Percentiles rank a stretch among this genome's conserved stretches.
phyloP scores from a whole-genome alignment of 1,140 invertebrate species.

The Drosophila albomicans region DNA sequence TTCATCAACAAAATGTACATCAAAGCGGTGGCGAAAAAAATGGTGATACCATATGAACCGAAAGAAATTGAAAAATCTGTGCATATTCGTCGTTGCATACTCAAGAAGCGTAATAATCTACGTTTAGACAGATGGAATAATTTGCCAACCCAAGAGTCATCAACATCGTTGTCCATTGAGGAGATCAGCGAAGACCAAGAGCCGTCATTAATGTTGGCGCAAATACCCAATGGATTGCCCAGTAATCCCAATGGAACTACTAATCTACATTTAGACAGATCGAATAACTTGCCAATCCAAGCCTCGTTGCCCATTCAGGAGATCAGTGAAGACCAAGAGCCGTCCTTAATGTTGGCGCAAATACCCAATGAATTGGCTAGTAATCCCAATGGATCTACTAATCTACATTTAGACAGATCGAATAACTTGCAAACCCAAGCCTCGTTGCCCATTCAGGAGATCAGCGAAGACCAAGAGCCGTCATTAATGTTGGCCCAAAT shows the following conservation, averaged over 20 bases:
- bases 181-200: neutral
- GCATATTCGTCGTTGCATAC: slow-evolving; percentile 12
- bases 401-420: too few relatives aligned
- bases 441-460: too few relatives aligned
- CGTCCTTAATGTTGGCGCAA: too few relatives aligned
- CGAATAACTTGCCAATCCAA: too few relatives aligned
- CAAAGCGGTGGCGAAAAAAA: slow-evolving; percentile 40
- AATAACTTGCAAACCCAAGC: too few relatives aligned
- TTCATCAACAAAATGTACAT: slow-evolving; percentile 51
- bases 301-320: too few relatives aligned
- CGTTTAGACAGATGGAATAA: slow-evolving; percentile 49
- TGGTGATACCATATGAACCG: slow-evolving; percentile 47
- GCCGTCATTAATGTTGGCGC: neutral
- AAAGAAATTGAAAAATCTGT: neutral
- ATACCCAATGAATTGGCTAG: too few relatives aligned
- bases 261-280: too few relatives aligned
- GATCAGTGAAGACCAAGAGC: too few relatives aligned
- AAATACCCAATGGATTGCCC: neutral
- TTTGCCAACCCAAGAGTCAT: neutral
- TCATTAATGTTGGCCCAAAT: too few relatives aligned
- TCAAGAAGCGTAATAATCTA: slow-evolving; percentile 46
- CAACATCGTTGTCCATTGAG: neutral
- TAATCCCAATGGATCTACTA: too few relatives aligned
- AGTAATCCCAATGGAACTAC: neutral
- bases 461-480: too few relatives aligned